A percentile compares a stretch with the other conserved stretches of the same genome.
Conservation (phyloP, 2,113 vertebrate species). For the Seriola rivoliana region DNA sequence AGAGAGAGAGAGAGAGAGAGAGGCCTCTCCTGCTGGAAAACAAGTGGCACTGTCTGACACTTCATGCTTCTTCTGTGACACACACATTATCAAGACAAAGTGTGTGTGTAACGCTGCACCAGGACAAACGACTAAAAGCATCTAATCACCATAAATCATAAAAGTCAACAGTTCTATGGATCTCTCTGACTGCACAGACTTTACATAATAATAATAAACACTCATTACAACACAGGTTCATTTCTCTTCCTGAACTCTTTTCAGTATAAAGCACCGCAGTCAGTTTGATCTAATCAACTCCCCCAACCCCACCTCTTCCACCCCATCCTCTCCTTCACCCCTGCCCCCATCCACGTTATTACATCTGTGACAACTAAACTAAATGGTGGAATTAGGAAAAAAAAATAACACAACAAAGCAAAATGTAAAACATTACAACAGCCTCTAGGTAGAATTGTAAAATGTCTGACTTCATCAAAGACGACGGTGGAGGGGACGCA, state of each 20-base stretch:
- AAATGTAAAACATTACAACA: too few relatives aligned
- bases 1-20: not conserved
- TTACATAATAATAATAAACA: too few relatives aligned
- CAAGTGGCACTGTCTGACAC: constrained; percentile 19
- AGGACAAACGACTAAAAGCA: not conserved
- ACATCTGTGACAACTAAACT: too few relatives aligned
- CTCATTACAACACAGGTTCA: too few relatives aligned
- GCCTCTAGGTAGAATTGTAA: not conserved
- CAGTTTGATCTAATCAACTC: too few relatives aligned
- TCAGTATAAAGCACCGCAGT: too few relatives aligned
- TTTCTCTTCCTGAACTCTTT: too few relatives aligned
- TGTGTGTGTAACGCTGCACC: not conserved
- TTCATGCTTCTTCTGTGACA: not conserved
- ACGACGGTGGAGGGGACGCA: not conserved
- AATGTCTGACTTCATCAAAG: not conserved
- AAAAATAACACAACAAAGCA: too few relatives aligned
- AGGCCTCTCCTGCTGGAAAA: constrained; percentile 19
- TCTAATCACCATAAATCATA: not conserved
- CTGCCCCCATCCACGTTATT: too few relatives aligned
- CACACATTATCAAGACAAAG: not conserved
- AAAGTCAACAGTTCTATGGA: not conserved
- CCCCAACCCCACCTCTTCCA: too few relatives aligned
- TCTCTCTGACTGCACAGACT: not conserved
- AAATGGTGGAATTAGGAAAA: too few relatives aligned
- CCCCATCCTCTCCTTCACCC: too few relatives aligned